Conservation (phyloP, 1,140 invertebrate genomes). For the Cecropterus lyciades region DNA sequence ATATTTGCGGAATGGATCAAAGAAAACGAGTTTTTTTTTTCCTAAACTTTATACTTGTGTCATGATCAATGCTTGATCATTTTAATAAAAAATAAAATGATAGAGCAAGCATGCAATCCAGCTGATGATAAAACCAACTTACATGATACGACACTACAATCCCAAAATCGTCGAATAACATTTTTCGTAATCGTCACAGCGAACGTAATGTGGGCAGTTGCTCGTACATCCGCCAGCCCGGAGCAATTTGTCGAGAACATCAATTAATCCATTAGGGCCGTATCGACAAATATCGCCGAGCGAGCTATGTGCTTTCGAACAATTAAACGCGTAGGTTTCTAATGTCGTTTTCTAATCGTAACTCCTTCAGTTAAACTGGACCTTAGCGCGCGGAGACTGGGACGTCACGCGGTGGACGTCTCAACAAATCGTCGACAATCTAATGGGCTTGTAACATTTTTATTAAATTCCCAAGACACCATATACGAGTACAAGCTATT, state of each 20-base stretch:
- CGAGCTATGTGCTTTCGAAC: slow-evolving; percentile 66
- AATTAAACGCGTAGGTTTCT: slow-evolving; percentile 63
- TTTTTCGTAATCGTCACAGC: not conserved
- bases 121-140: no score
- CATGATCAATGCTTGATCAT: no score
- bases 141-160: no score
- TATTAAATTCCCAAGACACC: slow-evolving; percentile 19
- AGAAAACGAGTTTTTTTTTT: no score
- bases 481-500: slow-evolving; percentile 6
- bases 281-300: slow-evolving; percentile 47
- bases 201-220: not conserved
- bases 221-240: slow-evolving; percentile 3
- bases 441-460: slow-evolving; percentile 26
- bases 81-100: no score
- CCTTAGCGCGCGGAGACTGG: not conserved
- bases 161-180: not conserved
- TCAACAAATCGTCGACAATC: slow-evolving; percentile 19
- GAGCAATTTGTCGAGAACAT: slow-evolving; percentile 41
- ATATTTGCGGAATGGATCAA: no score
- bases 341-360: slow-evolving; percentile 48
- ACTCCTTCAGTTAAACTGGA: slow-evolving; percentile 8
- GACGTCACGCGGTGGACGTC: not conserved
- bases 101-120: no score
- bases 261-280: slow-evolving; percentile 46
- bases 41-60: no score